Conservation (phyloP, 2,113 vertebrate genomes). For the Mastomys coucha region DNA sequence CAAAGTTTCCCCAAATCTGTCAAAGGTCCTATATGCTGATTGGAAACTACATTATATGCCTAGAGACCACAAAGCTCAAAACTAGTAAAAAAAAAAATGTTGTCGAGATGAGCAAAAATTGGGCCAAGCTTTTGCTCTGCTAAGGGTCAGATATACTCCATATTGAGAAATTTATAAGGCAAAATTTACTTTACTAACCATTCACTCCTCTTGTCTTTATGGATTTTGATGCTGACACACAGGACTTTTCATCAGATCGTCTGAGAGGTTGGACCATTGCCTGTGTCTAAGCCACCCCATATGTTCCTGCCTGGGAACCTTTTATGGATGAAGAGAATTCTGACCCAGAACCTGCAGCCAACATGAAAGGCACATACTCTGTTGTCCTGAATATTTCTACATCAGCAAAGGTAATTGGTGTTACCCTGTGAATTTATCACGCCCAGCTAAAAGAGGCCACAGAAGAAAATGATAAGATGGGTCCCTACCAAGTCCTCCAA, state of each 20-base stretch:
- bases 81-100: not conserved
- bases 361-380: not conserved
- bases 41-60: not conserved
- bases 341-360: not conserved
- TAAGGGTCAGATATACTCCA: not conserved
- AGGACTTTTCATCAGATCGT: not conserved
- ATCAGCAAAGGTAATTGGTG: not conserved
- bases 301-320: not conserved
- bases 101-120: not conserved
- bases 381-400: not conserved
- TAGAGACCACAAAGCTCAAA: not conserved
- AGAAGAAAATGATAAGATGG: not conserved
- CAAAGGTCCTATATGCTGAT: not conserved
- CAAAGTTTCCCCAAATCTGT: not conserved
- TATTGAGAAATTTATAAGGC: not conserved
- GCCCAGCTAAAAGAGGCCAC: not conserved
- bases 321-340: not conserved
- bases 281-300: not conserved
- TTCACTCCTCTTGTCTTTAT: not conserved
- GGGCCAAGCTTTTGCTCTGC: not conserved
- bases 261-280: not conserved
- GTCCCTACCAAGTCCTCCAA: not conserved
- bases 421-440: not conserved
- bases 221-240: not conserved
- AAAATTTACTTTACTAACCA: not conserved